A percentile compares a stretch with the other conserved stretches of the same genome.
Conservation (phyloP, 2,113 vertebrate genomes). For the Ramphastos sulfuratus region DNA sequence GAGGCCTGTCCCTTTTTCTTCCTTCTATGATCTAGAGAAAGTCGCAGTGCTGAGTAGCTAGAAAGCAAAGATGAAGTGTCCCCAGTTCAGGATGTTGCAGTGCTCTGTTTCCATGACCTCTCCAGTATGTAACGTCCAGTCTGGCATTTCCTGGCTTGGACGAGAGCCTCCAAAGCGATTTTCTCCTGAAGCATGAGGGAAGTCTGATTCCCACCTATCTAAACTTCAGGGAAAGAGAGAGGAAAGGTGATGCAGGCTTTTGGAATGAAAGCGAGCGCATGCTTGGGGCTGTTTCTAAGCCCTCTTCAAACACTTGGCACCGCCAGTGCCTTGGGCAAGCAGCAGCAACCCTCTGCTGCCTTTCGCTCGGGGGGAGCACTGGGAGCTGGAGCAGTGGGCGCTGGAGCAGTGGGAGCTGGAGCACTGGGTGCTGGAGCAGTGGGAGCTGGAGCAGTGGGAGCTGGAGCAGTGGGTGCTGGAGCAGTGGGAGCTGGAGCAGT, state of each 20-base stretch:
- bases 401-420: too few species aligned
- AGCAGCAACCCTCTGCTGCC: neutral
- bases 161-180: neutral
- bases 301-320: neutral
- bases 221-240: neutral
- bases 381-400: too few species aligned
- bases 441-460: too few species aligned
- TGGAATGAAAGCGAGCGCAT: neutral
- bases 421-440: too few species aligned
- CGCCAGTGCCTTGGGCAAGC: too few species aligned
- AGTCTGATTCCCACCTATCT: neutral
- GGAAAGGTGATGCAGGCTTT: neutral
- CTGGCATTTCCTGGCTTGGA: neutral
- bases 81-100: neutral
- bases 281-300: neutral
- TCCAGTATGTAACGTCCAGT: neutral
- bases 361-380: neutral
- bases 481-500: neutral
- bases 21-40: neutral
- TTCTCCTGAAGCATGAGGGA: neutral
- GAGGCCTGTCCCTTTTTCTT: neutral
- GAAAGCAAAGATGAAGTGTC: neutral
- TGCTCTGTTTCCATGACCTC: neutral
- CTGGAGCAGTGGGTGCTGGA: too few species aligned
- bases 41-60: neutral